Base-by-base conservation (phyloP, 2,888 invertebrate genomes). In the Venustoraphidia nigricollis region DNA sequence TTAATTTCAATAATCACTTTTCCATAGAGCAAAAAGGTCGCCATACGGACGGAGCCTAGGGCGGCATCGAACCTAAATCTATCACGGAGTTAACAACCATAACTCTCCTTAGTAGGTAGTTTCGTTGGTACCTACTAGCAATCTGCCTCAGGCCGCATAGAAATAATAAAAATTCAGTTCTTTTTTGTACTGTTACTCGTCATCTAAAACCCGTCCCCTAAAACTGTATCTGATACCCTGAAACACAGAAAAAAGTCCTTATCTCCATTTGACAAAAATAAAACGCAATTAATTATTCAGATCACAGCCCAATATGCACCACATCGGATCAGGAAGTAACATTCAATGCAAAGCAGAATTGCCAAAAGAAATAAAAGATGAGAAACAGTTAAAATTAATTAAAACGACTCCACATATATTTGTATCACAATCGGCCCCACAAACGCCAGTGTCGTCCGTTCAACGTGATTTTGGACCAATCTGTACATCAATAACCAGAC, bases 301-400 rank as follows among this genome's bases (percentile, higher is more conserved):
- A 52, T 66, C 67, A 9, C 66, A 67, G 54, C 66, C 66, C 6
- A 66, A 66, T 45, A 67, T 67, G 64, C 54, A 66, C 17, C 67
- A 68, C 50, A 53, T 68, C 10, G 64, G 63, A 34, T 66, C 66
- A 1, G 63, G 60, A n/a, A 60, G 53, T 9, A 61, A 64, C 46
- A 52, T 64, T 34, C 65, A 66, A 44, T 61, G 59, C 48, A 58
- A 60, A 50, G 65, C 62, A 53, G 58, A 45, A n/a, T 41, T 61
- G 3, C 56, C 59, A 51, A 66, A 64, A 52, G 62, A 17, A 17
- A 17, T 4, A 17, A 17, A 17, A 17, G 17, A 17, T 17, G 17
- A 17, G 4, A 17, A 17, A 17, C 17, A 17, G 17, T 17, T 17
- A 17, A 17, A 17, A 17, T 17, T 17, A 17, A 17, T 17, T 17